A percentile compares a stretch with the other conserved stretches of the same genome.
Conservation (phyloP, 2,113 vertebrate species). For the Passerina amoena region DNA sequence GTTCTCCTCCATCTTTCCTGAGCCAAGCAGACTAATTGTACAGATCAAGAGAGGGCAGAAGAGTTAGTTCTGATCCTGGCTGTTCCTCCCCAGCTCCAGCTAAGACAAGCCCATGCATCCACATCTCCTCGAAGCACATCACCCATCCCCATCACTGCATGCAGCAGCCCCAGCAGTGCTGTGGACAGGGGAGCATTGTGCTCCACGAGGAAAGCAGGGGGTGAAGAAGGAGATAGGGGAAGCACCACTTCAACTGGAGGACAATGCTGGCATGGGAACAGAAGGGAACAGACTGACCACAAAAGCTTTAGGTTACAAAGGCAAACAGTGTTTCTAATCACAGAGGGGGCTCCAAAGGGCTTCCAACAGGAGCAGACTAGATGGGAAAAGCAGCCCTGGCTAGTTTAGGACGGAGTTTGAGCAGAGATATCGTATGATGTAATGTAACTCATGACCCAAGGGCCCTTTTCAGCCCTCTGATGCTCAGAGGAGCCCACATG, state of each 20-base stretch:
- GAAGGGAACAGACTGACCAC: constrained; percentile 53
- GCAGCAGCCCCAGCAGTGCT: background rate
- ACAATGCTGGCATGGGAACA: constrained; percentile 63
- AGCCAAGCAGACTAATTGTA: constrained; percentile 78
- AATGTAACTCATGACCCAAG: constrained; percentile 60
- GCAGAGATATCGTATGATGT: constrained; percentile 53
- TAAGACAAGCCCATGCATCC: background rate
- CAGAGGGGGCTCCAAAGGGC: constrained; percentile 50
- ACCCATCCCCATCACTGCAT: background rate
- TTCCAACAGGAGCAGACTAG: constrained; percentile 57
- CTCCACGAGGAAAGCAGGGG: background rate
- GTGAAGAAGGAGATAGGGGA: constrained; percentile 56
- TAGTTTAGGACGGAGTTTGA: constrained; percentile 28
- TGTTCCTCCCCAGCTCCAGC: background rate
- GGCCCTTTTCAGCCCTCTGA: constrained; percentile 46
- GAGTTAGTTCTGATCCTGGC: background rate
- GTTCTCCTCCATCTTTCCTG: constrained; percentile 68
- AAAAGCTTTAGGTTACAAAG: constrained; percentile 68
- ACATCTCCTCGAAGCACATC: background rate
- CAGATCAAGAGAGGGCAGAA: background rate
- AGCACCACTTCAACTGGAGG: constrained; percentile 31
- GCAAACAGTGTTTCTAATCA: constrained; percentile 63
- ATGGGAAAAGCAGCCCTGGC: constrained; percentile 60
- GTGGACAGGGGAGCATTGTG: constrained; percentile 17
- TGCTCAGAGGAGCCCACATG: constrained; percentile 46